phyloP scores from a whole-genome alignment of 2,888 invertebrate species.

The Anarsia innoxiella region DNA sequence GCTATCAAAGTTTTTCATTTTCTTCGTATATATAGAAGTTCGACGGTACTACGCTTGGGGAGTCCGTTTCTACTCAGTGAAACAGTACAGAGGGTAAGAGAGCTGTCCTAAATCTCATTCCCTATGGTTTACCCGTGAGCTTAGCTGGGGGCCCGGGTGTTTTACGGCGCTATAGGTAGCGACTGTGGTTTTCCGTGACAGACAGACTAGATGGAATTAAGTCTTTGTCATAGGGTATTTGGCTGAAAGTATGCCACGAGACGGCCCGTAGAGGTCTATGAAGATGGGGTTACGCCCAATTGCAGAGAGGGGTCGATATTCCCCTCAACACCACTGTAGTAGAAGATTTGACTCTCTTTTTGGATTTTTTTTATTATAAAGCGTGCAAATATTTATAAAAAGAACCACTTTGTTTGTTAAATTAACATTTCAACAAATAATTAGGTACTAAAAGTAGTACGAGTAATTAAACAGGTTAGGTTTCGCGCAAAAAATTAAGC shows the following conservation, averaged over 20 bases:
- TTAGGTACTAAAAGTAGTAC: no score
- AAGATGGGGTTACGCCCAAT: background rate
- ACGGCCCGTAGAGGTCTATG: conserved; percentile 2
- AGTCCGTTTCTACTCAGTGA: conserved; percentile 45
- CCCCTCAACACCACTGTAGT: conserved; percentile 37
- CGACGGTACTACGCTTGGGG: conserved; percentile 9
- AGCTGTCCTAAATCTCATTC: conserved; percentile 30
- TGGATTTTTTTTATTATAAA: conserved; percentile 1
- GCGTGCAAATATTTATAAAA: no score
- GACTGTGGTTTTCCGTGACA: background rate
- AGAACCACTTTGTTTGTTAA: no score
- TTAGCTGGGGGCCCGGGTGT: conserved; percentile 6
- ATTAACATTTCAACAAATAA: no score
- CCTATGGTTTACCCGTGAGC: conserved; percentile 16
- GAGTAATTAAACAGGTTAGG: no score
- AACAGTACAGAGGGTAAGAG: conserved; percentile 28
- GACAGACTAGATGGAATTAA: background rate
- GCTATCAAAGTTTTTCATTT: conserved; percentile 25
- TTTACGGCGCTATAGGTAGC: conserved; percentile 8
- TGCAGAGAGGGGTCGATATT: conserved; percentile 1
- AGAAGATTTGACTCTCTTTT: conserved; percentile 40
- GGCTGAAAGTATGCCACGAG: conserved; percentile 4
- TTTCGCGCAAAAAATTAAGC: no score
- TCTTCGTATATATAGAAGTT: conserved; percentile 22
- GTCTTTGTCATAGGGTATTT: background rate